Base-by-base conservation (phyloP, 2,888 invertebrate genomes). In the Dermolepida albohirtum region DNA sequence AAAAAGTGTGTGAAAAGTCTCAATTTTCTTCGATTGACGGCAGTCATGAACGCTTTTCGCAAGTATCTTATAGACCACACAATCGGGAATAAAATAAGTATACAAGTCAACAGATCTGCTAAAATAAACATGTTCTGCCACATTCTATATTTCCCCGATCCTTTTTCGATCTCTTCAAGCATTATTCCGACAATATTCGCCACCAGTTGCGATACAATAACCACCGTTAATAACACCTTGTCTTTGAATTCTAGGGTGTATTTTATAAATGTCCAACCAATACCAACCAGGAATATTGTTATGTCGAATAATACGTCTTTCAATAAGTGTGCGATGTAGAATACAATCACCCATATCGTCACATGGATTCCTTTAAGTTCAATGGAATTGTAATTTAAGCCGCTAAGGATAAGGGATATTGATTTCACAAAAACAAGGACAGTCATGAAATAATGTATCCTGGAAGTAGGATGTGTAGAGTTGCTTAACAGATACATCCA, bases 241-340 rank as follows among this genome's bases (percentile, higher is more conserved):
- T 99, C 98, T 72, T 96, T 91, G 75, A 97, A 97, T 0, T 96
- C 94, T 22, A 99, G 86, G 73, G 98, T 95, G 82, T 98, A 96
- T 80, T 98, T 98, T 75, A 99, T 96, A 81, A 98, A 99, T 43
- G 97, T 97, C 96, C 98, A 99, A 0, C 99, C 99, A 5, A 98
- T 97, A 54, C 98, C 98, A 74, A 99, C 95, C 10, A 99, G 87
- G 10, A 98, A 93, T 73, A 99, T 93, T 0, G 97, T 97, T 69
- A 98, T 96, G 80, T 99, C 98, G 59, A 99, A 85, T 50, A 99
- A 90, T 0, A 96, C 95, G 10, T 82, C 83, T 76, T 83, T 83
- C 14, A 83, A 71, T 44, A 99, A 86, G 86, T 99, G 98, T 12
- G 97, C 96, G 63, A 98, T 93, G 79, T 98, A 99, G 82, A 93